phyloP scores from a whole-genome alignment of 2,113 vertebrate genomes.

The Apistogramma diplotaenia region DNA sequence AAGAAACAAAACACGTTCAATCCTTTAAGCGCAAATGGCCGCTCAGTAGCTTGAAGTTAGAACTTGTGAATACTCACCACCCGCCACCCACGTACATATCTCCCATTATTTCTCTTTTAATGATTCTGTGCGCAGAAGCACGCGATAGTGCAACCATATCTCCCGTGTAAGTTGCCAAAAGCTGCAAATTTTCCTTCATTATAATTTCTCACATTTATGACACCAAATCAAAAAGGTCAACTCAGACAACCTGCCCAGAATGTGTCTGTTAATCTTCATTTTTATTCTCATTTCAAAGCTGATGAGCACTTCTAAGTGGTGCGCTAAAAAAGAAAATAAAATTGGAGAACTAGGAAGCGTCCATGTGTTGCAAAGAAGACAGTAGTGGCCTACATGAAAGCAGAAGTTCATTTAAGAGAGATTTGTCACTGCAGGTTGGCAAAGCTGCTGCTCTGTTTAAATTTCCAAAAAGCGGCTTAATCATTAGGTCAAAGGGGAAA shows the following conservation, averaged over 20 bases:
- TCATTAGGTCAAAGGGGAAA: constrained; percentile 68
- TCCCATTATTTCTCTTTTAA: background rate
- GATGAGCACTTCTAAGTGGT: background rate
- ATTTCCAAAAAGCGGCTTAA: constrained; percentile 62
- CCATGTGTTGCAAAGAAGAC: background rate
- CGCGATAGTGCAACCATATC: rapidly evolving
- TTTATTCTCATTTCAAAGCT: background rate
- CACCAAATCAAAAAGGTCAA: background rate
- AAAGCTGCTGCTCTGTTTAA: constrained; percentile 56
- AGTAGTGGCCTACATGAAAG: background rate
- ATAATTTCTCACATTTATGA: background rate
- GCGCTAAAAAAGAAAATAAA: background rate
- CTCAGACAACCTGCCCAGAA: background rate
- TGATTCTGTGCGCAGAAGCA: background rate
- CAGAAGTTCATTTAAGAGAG: constrained; percentile 19
- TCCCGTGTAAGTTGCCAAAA: background rate
- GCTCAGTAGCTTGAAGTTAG: background rate
- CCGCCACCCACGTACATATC: background rate
- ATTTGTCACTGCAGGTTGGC: constrained; percentile 38
- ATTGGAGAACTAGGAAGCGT: background rate
- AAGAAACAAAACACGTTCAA: too few relatives aligned
- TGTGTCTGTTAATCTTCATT: background rate
- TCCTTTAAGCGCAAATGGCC: too few relatives aligned
- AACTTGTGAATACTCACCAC: too few relatives aligned
- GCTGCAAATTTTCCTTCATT: background rate